Base-by-base conservation (phyloP, 1,140 invertebrate species). In the Drosophila tristis region DNA sequence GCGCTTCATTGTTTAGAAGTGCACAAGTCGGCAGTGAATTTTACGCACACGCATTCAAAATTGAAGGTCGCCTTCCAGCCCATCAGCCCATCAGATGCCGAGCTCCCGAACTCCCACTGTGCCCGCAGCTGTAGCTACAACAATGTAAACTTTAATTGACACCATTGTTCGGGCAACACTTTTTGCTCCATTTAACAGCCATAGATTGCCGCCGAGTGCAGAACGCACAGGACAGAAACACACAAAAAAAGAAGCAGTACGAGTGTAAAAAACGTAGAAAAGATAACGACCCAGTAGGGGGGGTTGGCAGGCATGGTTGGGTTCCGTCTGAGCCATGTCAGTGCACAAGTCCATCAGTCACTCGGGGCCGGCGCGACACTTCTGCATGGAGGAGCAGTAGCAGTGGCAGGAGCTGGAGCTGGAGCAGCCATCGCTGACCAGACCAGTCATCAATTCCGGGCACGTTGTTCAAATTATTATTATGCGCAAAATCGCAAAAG, bases 401-500 rank as follows among this genome's bases (percentile, higher is more conserved):
- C 60, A 57, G 61, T 64, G 29, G 72, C 73, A 64, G 58, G 11
- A 39, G 35, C 35, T 11, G 31, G 3, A 35, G 31, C 31, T 11
- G 31, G 3, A 35, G 31, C 31, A 62, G 71, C 72, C 57, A 72
- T 50, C 66, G 64, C 58, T 79, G 82, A 66, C 82, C 82, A 82
- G 74, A 66, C 82, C 82, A 82, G 74, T 81, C 86, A 85, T 67
- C 78, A 81, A 90, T 90, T 85, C 86, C 56, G 65, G 67, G 80
- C 86, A 90, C 86, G 86, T 90, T 73, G 74, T 62, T 80, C 86
- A 90, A 90, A 90, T 90, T 90, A 90, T 90, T 90, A 90, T 90
- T 90, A 90, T 90, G 86, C 86, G 86, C 66, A 80, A 90, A 90
- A 81, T 90, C 80, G 86, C 86, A 89, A 89, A 89, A 87, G 84